Base-by-base conservation (phyloP, 2,113 vertebrate genomes). In the Oryzias curvinotus region DNA sequence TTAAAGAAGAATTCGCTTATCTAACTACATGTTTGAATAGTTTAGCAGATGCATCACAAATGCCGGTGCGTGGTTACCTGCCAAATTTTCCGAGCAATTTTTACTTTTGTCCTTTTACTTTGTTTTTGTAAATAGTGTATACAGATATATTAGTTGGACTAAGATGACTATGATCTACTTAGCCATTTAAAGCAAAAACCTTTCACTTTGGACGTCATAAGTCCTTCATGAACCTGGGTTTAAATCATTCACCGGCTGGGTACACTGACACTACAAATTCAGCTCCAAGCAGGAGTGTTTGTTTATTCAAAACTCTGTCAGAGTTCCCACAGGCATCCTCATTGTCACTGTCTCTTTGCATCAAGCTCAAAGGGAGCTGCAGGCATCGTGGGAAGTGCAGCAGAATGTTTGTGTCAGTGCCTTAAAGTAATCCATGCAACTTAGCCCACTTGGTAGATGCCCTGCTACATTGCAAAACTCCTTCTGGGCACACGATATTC, bases 391-490 rank as follows among this genome's bases (percentile, higher is more conserved):
- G 68, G 78, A 77, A 75, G 68, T 64, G 77, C 71, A 80, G 75
- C 86, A 82, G 74, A 75, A 80, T 80, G 78, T 82, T 78, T 70
- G 76, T 78, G 84, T 79, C 83, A 76, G 64, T 66, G 77, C 69
- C 71, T 80, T 63, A 65, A 78, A 78, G 74, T 85, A 77, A 86
- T 81, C 66, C 55, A 19, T 51, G 68, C 59, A 64, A 64, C 62
- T 78, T 64, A 76, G 71, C 62, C 54, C 55, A 63, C 54, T 18
- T 43, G 52, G 62, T 46, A 26, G 63, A 73, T 73, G 68, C 62
- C 44, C 64, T 7, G 10, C 21, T 43, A 12, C 43, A 25, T 52
- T 46, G n/a, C 36, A 36, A 53, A 69, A 70, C 66, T 55, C 65
- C 73, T 73, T 16, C 46, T 28, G 58, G 71, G 57, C 6, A 2